phyloP scores from a whole-genome alignment of 2,888 invertebrate species.

The Drosophila robusta region DNA sequence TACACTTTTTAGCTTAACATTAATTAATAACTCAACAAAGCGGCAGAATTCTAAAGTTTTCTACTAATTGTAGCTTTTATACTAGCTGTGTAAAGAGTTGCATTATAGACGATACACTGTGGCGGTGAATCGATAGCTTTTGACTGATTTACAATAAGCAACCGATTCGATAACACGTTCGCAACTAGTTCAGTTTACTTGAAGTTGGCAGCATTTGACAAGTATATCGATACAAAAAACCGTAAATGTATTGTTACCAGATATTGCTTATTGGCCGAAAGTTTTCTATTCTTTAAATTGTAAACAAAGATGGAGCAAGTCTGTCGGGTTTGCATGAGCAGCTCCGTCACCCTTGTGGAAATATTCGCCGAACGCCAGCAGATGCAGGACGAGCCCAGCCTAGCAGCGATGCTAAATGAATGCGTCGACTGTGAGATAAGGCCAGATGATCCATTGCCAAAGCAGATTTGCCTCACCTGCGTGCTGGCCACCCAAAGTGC shows the following conservation, averaged over 20 bases:
- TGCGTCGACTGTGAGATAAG: slow-evolving; percentile 30
- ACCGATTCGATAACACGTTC: slow-evolving; percentile 3
- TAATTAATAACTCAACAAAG: slow-evolving; percentile 60
- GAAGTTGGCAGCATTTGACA: slow-evolving; percentile 6
- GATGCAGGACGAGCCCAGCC: slow-evolving; percentile 19
- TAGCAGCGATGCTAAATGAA: slow-evolving; percentile 47
- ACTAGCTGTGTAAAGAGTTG: slow-evolving; percentile 47
- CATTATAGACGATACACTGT: slow-evolving; percentile 37
- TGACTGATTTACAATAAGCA: slow-evolving; percentile 1
- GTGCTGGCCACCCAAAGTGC: slow-evolving; percentile 48
- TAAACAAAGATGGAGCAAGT: background rate
- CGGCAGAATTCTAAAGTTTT: slow-evolving; percentile 52
- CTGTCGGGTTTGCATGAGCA: slow-evolving; percentile 48
- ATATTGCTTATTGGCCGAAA: background rate
- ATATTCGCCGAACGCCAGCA: slow-evolving; percentile 25
- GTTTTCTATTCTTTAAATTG: background rate
- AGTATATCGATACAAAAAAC: background rate
- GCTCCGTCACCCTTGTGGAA: slow-evolving; percentile 20
- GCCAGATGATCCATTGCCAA: slow-evolving; percentile 42
- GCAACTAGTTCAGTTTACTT: slow-evolving; percentile 2
- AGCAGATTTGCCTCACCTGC: slow-evolving; percentile 46
- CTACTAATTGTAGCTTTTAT: slow-evolving; percentile 38
- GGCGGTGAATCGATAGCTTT: slow-evolving; percentile 33
- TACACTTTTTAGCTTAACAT: slow-evolving; percentile 75
- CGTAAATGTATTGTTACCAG: background rate